These are phyloP conservation scores for Prunella fulvescens DNA, from an alignment of 2,113 vertebrate genomes.

Conservation along the genomic window DNA sequence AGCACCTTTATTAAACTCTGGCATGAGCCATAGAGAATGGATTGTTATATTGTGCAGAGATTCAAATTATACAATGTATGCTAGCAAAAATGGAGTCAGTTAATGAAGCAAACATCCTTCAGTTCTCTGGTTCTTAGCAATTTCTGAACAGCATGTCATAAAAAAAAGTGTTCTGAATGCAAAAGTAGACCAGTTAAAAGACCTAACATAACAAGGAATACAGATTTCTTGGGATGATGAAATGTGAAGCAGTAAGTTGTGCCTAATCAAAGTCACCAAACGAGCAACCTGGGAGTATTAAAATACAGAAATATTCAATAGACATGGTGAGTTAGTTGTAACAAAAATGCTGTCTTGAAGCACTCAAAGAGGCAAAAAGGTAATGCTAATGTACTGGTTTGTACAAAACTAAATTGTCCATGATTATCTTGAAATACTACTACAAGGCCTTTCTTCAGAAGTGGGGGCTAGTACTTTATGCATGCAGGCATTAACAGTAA, in stretches of 20 bases:
- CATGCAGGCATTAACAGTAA: not conserved
- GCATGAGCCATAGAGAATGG: not conserved
- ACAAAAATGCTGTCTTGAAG: not conserved
- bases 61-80: not conserved
- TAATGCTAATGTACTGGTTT: not conserved
- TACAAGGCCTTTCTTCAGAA: not conserved
- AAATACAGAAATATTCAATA: not conserved
- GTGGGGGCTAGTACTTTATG: not conserved
- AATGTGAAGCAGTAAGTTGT: not conserved
- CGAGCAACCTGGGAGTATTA: not conserved
- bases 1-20: not conserved
- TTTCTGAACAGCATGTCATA: not conserved
- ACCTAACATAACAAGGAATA: not conserved
- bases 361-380: not conserved
- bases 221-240: not conserved
- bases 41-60: not conserved
- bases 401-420: not conserved
- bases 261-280: not conserved
- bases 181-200: not conserved
- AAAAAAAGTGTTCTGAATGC: not conserved
- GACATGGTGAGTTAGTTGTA: not conserved
- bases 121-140: not conserved
- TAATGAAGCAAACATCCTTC: not conserved
- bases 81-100: not conserved
- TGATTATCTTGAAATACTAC: not conserved